These are phyloP conservation scores for Parambassis ranga DNA, from an alignment of 2,797 vertebrate species.

Conservation along the genomic window DNA sequence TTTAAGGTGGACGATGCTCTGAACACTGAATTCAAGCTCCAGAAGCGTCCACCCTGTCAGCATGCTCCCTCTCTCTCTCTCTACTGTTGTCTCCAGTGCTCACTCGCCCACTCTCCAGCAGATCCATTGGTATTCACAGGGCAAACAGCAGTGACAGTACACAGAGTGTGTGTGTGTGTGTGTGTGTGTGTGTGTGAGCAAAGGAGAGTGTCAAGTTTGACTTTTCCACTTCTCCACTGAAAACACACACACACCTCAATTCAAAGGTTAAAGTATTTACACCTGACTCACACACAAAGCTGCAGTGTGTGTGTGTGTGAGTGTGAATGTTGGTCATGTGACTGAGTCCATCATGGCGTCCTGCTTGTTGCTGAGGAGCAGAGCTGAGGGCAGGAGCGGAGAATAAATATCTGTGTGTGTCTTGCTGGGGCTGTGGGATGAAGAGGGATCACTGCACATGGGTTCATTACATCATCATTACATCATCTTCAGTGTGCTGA, in stretches of 20 bases:
- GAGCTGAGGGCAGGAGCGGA: no score
- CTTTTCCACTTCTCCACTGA: conserved; percentile 32
- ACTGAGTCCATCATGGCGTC: no score
- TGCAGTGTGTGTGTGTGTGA: conserved; percentile 2
- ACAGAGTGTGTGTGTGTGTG: background rate
- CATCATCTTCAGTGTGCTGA: no score
- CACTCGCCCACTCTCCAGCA: conserved; percentile 28
- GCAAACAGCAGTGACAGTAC: conserved; percentile 31
- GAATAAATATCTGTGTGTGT: no score
- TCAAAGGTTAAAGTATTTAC: conserved; percentile 45
- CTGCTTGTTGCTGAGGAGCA: no score
- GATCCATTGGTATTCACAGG: conserved; percentile 63
- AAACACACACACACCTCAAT: conserved; percentile 34
- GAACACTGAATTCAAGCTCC: conserved; percentile 27
- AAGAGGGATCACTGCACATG: no score
- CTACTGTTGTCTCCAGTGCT: background rate
- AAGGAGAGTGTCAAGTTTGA: conserved; percentile 41
- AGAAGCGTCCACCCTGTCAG: conserved; percentile 48
- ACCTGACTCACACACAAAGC: conserved; percentile 9
- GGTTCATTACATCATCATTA: no score
- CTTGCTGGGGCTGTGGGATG: no score
- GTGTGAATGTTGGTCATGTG: conserved; percentile 14
- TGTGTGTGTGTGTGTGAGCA: no score
- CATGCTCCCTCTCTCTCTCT: conserved; percentile 18
- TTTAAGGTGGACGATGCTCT: conserved; percentile 8